Percentiles rank a stretch among this genome's conserved stretches.
Evolutionary conservation across 1,140 invertebrate species (phyloP).

Genomic region (Triops cancriformis): DNA sequence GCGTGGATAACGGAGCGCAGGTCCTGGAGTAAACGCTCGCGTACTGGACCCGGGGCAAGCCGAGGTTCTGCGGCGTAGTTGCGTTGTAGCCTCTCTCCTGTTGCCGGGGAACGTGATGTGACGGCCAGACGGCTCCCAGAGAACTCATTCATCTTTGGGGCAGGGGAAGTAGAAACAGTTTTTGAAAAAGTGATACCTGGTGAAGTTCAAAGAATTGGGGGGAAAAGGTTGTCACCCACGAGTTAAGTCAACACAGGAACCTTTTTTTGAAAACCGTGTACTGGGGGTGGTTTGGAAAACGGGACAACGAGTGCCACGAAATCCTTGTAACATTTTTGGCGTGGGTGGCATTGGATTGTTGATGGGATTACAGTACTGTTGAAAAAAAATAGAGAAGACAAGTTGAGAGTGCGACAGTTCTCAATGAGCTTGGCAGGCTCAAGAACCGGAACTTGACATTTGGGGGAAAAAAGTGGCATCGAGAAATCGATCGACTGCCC

Average conservation of each 20-base stretch:
- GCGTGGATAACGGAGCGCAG: conserved; percentile 10
- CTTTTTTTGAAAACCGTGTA: background rate
- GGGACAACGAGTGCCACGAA: background rate
- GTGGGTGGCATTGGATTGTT: conserved; percentile 1
- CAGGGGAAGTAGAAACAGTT: background rate
- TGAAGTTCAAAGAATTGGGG: background rate
- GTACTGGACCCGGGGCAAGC: background rate
- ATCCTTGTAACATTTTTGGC: background rate
- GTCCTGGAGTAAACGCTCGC: background rate
- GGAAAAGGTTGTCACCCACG: background rate
- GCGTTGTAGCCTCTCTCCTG: background rate
- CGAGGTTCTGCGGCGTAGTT: conserved; percentile 8
- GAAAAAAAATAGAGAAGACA: background rate
- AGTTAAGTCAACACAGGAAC: background rate
- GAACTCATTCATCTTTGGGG: background rate
- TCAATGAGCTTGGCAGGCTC: no score
- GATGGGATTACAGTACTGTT: background rate
- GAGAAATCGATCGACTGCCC: background rate
- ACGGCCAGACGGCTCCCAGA: background rate
- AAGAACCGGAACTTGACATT: background rate
- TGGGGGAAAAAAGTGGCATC: background rate
- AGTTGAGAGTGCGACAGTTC: background rate
- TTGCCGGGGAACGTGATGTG: background rate
- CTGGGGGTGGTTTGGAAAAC: no score
- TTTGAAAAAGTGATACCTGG: background rate